Conservation (phyloP, 2,888 invertebrate genomes). For the Thysanoteuthis rhombus region DNA sequence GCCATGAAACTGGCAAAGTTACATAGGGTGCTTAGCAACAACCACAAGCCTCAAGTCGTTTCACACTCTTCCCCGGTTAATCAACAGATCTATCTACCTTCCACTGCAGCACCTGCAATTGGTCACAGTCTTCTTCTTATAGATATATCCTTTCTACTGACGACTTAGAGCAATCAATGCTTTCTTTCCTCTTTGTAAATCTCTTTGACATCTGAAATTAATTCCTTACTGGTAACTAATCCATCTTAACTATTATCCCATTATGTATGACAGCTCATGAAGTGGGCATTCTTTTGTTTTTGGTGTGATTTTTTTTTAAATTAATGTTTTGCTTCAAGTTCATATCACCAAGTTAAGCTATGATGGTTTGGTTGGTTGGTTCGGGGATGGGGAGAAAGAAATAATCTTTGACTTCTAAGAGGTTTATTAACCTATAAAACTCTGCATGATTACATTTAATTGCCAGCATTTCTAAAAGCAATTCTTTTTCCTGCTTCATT, state of each 20-base stretch:
- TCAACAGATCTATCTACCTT: neutral
- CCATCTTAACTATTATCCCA: slow-evolving; percentile 12
- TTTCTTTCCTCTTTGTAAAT: neutral
- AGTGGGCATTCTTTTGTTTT: neutral
- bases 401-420: neutral
- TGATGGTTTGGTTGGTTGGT: too few species aligned
- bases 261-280: slow-evolving; percentile 12
- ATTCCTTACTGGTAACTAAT: slow-evolving; percentile 12
- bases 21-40: neutral
- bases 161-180: slow-evolving; percentile 12
- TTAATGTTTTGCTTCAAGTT: slow-evolving; percentile 12
- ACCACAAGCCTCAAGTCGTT: neutral
- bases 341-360: slow-evolving; percentile 12
- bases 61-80: neutral
- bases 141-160: neutral
- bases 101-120: neutral
- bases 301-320: neutral
- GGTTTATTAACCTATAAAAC: slow-evolving; percentile 12
- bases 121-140: neutral
- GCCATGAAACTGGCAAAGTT: slow-evolving; percentile 12
- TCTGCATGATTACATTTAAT: neutral
- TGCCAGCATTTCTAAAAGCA: slow-evolving; percentile 12
- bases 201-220: neutral
- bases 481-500: neutral
- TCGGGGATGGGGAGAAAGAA: neutral